Evolutionary conservation across 2,888 invertebrate species (phyloP), one percentile per base, ranked within the genome.

Genomic region (Pterostichus niger): DNA sequence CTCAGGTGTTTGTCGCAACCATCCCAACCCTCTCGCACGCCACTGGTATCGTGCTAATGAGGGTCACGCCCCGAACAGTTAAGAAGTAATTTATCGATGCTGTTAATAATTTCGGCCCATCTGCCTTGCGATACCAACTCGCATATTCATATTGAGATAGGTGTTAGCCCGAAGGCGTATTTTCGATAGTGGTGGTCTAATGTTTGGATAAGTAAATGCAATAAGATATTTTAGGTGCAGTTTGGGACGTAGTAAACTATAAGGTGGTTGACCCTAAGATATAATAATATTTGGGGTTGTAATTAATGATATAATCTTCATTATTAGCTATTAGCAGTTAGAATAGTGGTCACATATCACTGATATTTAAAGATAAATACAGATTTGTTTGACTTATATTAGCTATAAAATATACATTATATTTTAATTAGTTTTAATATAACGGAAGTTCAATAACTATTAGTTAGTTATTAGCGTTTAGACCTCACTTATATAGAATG

Each of bases 71-170:
- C 86, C 84, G 83, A 85, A 85, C 85, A 84, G 86, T 87, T 87
- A 86, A 86, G 87, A 86, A 86, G 86, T 87, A 87, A 88, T 88
- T 87, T 87, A 87, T 88, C 86, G 86, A 84, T 84, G 86, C 85
- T 87, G 87, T 86, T 88, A 86, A 87, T 88, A 88, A 87, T 87
- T 86, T 86, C 85, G 84, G 85, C 85, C 85, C 59, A 78, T 78
- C 77, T 78, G 59, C 35, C 46, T n/a, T 2, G 33, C 31, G 40
- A 40, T 40, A 40, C 40, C 9, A 40, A 40, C 49, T n/a, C n/a
- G 49, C n/a, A 49, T 49, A 49, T 49, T 49, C 49, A 49, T 49
- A 49, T 49, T 49, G n/a, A 49, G 49, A 49, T 49, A 49, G 49
- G 49, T 49, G 49, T 10, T 49, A 49, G 49, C 49, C 49, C 13